Conservation (phyloP, 2,888 invertebrate genomes). For the Chalcis sispes region DNA sequence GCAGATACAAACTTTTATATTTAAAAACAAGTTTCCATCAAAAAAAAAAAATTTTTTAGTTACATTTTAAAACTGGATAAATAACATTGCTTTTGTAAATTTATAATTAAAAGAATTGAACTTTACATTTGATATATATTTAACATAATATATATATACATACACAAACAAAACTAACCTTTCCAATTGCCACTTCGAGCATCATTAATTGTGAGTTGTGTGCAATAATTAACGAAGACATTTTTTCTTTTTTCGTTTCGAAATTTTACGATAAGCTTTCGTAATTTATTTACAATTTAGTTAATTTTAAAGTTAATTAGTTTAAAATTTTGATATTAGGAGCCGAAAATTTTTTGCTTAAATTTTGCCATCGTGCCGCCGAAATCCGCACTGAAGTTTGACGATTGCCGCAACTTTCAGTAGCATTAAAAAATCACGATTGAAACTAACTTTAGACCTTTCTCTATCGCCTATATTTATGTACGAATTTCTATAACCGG, state of each 20-base stretch:
- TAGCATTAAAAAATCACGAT: no score
- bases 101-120: no score
- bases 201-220: conserved; percentile 68
- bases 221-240: conserved; percentile 68
- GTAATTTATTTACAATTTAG: background rate
- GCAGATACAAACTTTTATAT: background rate
- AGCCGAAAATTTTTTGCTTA: conserved; percentile 45
- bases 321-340: conserved; percentile 43
- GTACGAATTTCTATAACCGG: no score
- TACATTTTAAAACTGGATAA: no score
- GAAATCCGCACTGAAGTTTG: conserved; percentile 8
- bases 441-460: no score
- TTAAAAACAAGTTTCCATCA: background rate
- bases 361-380: conserved; percentile 38
- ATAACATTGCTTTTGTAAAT: no score
- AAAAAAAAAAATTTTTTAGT: no score
- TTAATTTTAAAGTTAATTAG: conserved; percentile 12
- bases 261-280: conserved; percentile 9
- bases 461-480: no score
- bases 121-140: no score
- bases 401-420: no score
- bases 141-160: no score
- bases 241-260: conserved; percentile 53
- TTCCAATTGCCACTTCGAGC: conserved; percentile 68
- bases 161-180: conserved; percentile 60